These are phyloP conservation scores for Cinclus cinclus DNA, from an alignment of 2,113 vertebrate species.

Conservation along the genomic window DNA sequence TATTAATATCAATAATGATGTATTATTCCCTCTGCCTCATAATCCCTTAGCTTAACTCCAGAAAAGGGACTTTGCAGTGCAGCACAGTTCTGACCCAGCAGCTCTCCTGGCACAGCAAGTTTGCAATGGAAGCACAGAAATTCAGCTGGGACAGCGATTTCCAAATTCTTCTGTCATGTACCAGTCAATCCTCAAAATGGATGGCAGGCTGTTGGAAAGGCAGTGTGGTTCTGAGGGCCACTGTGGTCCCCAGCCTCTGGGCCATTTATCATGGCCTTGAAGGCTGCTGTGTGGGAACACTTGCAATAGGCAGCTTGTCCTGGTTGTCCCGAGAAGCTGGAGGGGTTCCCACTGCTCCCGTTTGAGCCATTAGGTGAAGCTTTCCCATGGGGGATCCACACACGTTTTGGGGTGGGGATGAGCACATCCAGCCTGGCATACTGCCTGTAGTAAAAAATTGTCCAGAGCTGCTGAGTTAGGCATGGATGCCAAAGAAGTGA, in stretches of 20 bases:
- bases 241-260: neutral
- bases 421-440: neutral
- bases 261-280: neutral
- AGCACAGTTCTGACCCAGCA: neutral
- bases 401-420: neutral
- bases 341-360: neutral
- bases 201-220: neutral
- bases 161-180: neutral
- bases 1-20: slow-evolving; percentile 26
- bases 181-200: neutral
- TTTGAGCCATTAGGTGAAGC: neutral
- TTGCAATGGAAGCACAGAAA: neutral
- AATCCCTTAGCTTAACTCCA: neutral
- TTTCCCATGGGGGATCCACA: neutral
- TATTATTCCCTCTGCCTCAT: neutral
- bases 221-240: neutral
- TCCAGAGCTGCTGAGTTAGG: neutral
- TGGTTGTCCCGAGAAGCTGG: neutral
- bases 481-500: neutral
- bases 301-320: neutral
- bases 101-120: neutral
- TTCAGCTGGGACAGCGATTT: neutral
- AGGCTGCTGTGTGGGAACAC: neutral
- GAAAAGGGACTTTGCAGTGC: neutral
- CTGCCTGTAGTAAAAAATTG: neutral